Base-by-base conservation (phyloP, 1,140 invertebrate species). In the Cotesia chilonis region DNA sequence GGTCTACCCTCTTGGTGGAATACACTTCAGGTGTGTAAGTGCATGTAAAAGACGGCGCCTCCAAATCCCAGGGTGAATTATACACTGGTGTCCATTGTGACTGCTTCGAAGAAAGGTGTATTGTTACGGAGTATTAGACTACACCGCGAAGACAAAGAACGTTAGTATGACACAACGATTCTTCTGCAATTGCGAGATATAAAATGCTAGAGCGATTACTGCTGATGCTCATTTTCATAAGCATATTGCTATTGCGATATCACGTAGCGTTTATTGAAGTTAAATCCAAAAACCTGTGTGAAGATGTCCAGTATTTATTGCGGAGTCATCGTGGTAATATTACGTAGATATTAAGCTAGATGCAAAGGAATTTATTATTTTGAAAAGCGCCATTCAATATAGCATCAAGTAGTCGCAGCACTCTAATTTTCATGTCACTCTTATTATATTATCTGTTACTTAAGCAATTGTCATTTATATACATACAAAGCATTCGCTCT, bases 51-150 rank as follows among this genome's bases (percentile, higher is more conserved):
- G 82, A 74, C 38, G 80, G 76, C 47, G 81, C 75, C 47, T 84
- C 83, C 74, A 84, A 38, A 73, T 85, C 85, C 85, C 85, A 86
- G 6, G 85, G 80, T 64, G 84, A 85, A 70, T 74, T 81, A 55
- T 84, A 82, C 41, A 80, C 80, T 47, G 82, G 80, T 52, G 78
- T 78, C 51, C 82, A 78, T 70, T 79, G 78, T 60, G 78, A 77
- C 78, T 75, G 72, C 35, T 63, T 28, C 38, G 75, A 59, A 76
- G 60, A 75, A 72, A 73, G 71, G 0, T 55, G 61, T 54, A 65
- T 63, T 68, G 64, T 47, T 35, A 66, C 64, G 38, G 37, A 57
- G 37, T 37, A n/a, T 37, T 37, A 38, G 36, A 63, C 37, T 12
- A 38, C 36, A 38, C 36, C 10, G 35, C 12, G 36, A 57, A 28